These are phyloP conservation scores for Patella depressa DNA, from an alignment of 2,888 invertebrate species.

Conservation along the genomic window DNA sequence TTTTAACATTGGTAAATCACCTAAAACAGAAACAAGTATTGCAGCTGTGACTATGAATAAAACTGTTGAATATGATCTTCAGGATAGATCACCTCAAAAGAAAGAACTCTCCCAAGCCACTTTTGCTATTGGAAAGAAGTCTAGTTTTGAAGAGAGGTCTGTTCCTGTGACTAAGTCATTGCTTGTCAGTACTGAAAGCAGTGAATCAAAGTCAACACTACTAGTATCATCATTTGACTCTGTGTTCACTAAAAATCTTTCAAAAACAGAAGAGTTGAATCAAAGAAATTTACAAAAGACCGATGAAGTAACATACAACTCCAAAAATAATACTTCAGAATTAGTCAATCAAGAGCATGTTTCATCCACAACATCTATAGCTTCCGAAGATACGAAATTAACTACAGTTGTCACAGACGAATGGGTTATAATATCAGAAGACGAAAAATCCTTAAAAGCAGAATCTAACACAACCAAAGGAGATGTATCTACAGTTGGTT, in stretches of 20 bases:
- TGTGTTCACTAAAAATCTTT: background rate
- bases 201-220: too few relatives aligned
- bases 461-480: too few relatives aligned
- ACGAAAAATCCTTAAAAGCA: background rate
- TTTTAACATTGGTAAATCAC: background rate
- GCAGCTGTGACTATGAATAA: background rate
- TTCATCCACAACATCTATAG: too few relatives aligned
- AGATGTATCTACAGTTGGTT: background rate
- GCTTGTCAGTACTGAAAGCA: background rate
- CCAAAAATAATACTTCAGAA: background rate
- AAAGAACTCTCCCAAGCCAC: background rate
- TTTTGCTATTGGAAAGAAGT: background rate
- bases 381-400: too few relatives aligned
- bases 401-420: background rate
- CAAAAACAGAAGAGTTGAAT: background rate
- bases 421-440: conserved; percentile 1
- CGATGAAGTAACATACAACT: background rate
- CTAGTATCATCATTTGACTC: too few relatives aligned
- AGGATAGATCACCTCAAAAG: conserved; percentile 2
- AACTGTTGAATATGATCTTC: background rate
- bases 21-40: background rate
- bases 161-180: background rate
- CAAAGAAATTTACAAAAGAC: background rate
- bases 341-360: background rate
- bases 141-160: background rate